Evolutionary conservation across 2,797 vertebrate species (phyloP), one percentile per base, ranked within the genome.

Genomic region (Melanotaenia nigrans): DNA sequence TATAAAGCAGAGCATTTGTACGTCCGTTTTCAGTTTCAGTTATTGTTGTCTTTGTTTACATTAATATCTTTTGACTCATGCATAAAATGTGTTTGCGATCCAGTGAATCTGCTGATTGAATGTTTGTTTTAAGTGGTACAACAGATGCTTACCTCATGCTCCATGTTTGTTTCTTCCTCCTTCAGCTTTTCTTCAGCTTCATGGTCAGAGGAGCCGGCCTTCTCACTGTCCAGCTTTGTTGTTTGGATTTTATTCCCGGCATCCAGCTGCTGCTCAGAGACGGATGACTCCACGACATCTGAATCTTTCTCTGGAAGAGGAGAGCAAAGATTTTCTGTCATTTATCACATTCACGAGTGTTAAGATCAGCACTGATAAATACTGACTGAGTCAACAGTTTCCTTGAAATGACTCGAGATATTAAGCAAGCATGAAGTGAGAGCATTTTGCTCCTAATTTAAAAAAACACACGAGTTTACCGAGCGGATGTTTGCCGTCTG

Each of bases 91-190:
- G 42, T 5, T 18, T 1, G 5, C 3, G 42, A 45, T 16, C 5
- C 16, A 20, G 42, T 5, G 16, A 5, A 45, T 45, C 42, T 45
- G 42, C 42, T 18, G 16, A 45, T 3, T 13, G 14, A 42, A 42
- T 42, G 42, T 16, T 45, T 45, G 42, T 45, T 45, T 45, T 5
- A 45, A 20, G 42, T 45, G 42, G 14, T 18, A 20, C 42, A 45
- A 45, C 42, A 45, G 42, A 45, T 45, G 42, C 36, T 84, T 68
- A 86, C 89, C 87, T 85, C 75, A n/a, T 56, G 25, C 24, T 79
- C 68, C 0, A 24, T 0, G 33, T 57, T 55, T 10, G 22, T 35
- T 24, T 81, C 78, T 47, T 67, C 56, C 12, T 68, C 51, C 1
- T 60, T 24, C 42, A 45, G 24, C 14, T 57, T 24, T 24, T 55